Conservation (phyloP, 2,797 vertebrate genomes). For the Amblyopsis hoosieri region DNA sequence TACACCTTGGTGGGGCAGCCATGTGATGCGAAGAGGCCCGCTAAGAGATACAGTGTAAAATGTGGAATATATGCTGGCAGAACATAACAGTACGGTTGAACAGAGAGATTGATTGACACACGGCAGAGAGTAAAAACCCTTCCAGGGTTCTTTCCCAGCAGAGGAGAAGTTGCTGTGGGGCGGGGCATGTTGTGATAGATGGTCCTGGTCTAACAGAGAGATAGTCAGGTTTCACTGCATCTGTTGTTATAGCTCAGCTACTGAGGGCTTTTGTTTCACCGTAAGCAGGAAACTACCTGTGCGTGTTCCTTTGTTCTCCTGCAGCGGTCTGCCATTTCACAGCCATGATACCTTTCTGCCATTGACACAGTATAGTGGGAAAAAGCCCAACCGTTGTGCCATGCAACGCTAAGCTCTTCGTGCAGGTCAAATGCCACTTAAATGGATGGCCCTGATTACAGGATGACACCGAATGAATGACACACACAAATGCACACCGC, state of each 20-base stretch:
- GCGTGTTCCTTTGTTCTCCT: slow-evolving; percentile 4
- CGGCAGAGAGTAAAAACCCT: slow-evolving; percentile 8
- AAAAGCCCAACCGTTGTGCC: slow-evolving; percentile 27
- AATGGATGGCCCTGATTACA: slow-evolving; percentile 64
- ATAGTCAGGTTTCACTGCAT: too few relatives aligned
- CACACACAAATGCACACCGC: not conserved
- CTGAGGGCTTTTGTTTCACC: slow-evolving; percentile 11
- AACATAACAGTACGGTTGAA: not conserved
- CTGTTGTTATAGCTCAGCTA: slow-evolving; percentile 4
- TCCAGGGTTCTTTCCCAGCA: slow-evolving; percentile 41
- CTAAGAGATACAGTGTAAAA: not conserved
- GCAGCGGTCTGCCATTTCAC: not conserved
- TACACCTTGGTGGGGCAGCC: slow-evolving; percentile 1
- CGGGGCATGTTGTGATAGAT: slow-evolving; percentile 41
- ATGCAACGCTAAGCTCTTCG: slow-evolving; percentile 60
- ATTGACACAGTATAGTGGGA: slow-evolving; percentile 18
- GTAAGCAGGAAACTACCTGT: slow-evolving; percentile 18
- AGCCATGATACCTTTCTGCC: slow-evolving; percentile 1
- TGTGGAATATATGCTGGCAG: not conserved
- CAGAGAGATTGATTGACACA: not conserved
- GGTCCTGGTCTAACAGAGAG: slow-evolving; percentile 44
- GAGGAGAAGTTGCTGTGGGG: slow-evolving; percentile 29
- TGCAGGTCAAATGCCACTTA: slow-evolving; percentile 64
- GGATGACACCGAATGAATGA: slow-evolving; percentile 9
- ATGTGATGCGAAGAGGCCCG: slow-evolving; percentile 12